phyloP scores from a whole-genome alignment of 1,140 invertebrate genomes.

The Drosophila elegans region DNA sequence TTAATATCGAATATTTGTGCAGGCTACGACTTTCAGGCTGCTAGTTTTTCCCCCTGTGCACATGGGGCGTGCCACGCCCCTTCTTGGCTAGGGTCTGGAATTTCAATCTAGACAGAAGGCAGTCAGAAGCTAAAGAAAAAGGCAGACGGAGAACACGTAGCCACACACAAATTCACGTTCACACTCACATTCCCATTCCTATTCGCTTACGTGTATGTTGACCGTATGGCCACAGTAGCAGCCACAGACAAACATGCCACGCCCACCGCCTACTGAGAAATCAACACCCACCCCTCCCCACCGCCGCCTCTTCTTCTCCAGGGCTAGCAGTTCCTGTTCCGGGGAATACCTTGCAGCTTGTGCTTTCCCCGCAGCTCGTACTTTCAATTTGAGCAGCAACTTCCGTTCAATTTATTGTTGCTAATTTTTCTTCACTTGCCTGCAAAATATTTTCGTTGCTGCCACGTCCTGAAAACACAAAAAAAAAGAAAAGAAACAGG shows the following conservation, averaged over 20 bases:
- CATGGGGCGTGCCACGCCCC: slow-evolving; percentile 9
- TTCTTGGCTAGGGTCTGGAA: slow-evolving; percentile 35
- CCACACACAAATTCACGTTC: slow-evolving; percentile 2
- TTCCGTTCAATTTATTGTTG: slow-evolving; percentile 81
- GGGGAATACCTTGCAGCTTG: background rate
- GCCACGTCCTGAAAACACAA: background rate
- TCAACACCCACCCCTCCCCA: no score
- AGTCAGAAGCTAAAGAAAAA: slow-evolving; percentile 12
- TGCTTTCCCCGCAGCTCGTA: slow-evolving; percentile 11
- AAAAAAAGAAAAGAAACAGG: slow-evolving; percentile 33
- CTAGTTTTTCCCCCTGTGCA: background rate
- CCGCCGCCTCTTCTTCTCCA: background rate
- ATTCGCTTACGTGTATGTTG: slow-evolving; percentile 29
- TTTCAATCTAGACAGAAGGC: slow-evolving; percentile 49
- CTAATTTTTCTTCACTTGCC: slow-evolving; percentile 80
- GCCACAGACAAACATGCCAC: slow-evolving; percentile 69
- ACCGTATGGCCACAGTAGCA: slow-evolving; percentile 56
- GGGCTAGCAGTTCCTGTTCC: slow-evolving; percentile 3
- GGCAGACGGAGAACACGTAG: slow-evolving; percentile 25
- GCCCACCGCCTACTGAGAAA: slow-evolving; percentile 8
- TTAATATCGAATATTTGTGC: no score
- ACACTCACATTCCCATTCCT: background rate
- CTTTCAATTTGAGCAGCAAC: slow-evolving; percentile 77
- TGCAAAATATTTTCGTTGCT: slow-evolving; percentile 44
- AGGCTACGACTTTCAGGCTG: no score